Evolutionary conservation across 35 echinoderm and acorn worm species (phyloP).

Genomic region (Hemicentrotus pulcherrimus): DNA sequence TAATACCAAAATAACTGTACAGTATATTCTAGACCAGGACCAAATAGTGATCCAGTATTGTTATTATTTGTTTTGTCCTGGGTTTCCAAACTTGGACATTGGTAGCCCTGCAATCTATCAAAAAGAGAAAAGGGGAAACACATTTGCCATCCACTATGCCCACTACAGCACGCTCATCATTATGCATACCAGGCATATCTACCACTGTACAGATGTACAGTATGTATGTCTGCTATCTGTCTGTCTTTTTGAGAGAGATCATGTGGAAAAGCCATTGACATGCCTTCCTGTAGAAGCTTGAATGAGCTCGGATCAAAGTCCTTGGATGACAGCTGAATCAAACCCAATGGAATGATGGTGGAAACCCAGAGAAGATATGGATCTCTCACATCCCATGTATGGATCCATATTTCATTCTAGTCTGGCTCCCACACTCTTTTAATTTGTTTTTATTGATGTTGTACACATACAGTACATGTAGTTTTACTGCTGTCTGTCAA

Average conservation of each 20-base stretch:
- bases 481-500: no score
- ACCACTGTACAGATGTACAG: not conserved
- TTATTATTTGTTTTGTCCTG: not conserved
- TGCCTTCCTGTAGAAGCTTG: slow-evolving; percentile 29
- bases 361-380: not conserved
- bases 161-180: not conserved
- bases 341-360: not conserved
- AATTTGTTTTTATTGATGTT: not conserved
- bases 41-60: not conserved
- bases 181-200: slow-evolving; percentile 43
- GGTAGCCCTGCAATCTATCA: not conserved
- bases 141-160: not conserved
- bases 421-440: not conserved
- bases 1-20: no score
- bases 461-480: not conserved
- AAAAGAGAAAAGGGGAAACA: not conserved
- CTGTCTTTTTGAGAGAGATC: slow-evolving; percentile 6
- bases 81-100: not conserved
- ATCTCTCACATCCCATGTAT: slow-evolving; percentile 9
- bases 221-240: not conserved
- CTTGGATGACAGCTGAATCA: slow-evolving; percentile 42
- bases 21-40: no score
- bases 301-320: not conserved
- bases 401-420: slow-evolving; percentile 1
- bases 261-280: slow-evolving; percentile 47